Evolutionary conservation across 2,888 invertebrate genomes (phyloP).

Genomic region (Sipunculus nudus): DNA sequence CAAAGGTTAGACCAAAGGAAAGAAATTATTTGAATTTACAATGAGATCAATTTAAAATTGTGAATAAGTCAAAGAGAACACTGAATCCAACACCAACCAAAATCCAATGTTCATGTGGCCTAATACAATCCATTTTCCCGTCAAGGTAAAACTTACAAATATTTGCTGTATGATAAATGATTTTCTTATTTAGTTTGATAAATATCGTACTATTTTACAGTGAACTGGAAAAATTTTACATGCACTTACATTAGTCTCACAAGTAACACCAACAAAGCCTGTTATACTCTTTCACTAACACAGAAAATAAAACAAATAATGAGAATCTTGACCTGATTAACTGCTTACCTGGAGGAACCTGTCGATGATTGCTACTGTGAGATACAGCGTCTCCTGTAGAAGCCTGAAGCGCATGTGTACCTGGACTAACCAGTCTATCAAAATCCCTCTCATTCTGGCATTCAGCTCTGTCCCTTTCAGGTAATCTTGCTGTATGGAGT

Average conservation of each 20-base stretch:
- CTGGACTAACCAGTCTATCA: constrained; percentile 94
- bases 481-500: constrained; percentile 74
- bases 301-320: too few species aligned
- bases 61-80: not conserved
- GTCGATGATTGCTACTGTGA: constrained; percentile 88
- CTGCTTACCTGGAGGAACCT: constrained; percentile 81
- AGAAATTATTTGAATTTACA: not conserved
- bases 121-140: too few species aligned
- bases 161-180: too few species aligned
- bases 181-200: too few species aligned
- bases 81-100: too few species aligned
- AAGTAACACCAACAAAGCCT: too few species aligned
- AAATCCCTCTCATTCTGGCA: constrained; percentile 85
- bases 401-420: constrained; percentile 88
- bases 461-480: constrained; percentile 78
- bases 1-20: constrained; percentile 17
- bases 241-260: too few species aligned
- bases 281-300: too few species aligned
- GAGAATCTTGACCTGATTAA: not conserved
- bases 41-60: not conserved
- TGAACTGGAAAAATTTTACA: too few species aligned
- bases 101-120: too few species aligned
- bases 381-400: constrained; percentile 86
- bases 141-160: too few species aligned
- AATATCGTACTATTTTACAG: too few species aligned